Evolutionary conservation across 2,113 vertebrate species (phyloP), one percentile per base, ranked within the genome.

Genomic region (Neodon shergylaensis): DNA sequence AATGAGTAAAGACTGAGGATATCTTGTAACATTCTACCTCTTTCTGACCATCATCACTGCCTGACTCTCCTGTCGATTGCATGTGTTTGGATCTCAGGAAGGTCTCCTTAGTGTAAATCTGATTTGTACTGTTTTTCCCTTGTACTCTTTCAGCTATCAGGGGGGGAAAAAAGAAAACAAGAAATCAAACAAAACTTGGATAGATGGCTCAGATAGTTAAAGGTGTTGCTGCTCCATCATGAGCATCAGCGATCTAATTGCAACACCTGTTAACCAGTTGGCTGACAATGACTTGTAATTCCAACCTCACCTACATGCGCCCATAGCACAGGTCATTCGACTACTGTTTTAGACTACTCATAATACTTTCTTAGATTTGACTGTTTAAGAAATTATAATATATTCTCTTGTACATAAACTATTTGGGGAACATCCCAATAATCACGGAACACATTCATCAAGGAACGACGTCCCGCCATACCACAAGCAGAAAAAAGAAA

Each of bases 161-260:
- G 10, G 1, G 49, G 10, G 1, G 4, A 0, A 58, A 19, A 2
- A 6, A 58, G 17, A 54, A 5, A 52, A 24, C 22, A 58, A n/a
- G 21, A 54, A 1, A 1, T 0, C 19, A 81, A 36, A 22, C 49
- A n/a, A 33, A n/a, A n/a, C 17, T 0, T 22, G 49, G 33, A n/a
- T 36, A 58, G 10, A 54, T 54, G 19, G 33, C 10, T 81, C 49
- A 5, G 7, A 17, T 81, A 19, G 9, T 81, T 54, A 54, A n/a
- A 54, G 11, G n/a, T 0, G 1, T 58, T 58, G 49, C 36, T 81
- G 33, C 10, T 81, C 49, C n/a, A 5, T 58, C 5, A n/a, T 36
- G 36, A 54, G 49, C 4, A 81, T 3, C 47, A 44, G 42, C 58
- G 49, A n/a, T n/a, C 16, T 21, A 81, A 81, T 81, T 54, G 0